Percentiles rank a stretch among this genome's conserved stretches.
These are phyloP conservation scores for Neuroterus valhalla DNA, from an alignment of 1,140 invertebrate species.

Conservation along the genomic window DNA sequence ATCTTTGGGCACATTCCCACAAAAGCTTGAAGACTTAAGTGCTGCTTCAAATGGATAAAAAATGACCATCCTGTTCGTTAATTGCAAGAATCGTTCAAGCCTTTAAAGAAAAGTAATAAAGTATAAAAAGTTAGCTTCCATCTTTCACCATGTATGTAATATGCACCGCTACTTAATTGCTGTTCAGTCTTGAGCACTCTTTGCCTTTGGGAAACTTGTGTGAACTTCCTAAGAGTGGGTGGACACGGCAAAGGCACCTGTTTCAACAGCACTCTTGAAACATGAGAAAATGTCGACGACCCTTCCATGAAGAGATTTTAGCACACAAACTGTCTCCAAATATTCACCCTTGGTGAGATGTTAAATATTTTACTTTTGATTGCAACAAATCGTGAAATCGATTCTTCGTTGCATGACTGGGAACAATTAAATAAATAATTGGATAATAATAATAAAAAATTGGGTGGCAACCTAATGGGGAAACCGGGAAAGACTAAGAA, in stretches of 20 bases:
- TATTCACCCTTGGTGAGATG: not conserved
- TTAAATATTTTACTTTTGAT: constrained; percentile 5
- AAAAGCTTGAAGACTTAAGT: too few species aligned
- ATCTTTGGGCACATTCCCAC: too few species aligned
- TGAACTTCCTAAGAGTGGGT: constrained; percentile 11
- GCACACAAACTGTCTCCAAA: not conserved
- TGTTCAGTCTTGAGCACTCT: not conserved
- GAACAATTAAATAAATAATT: too few species aligned
- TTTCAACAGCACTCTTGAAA: constrained; percentile 20
- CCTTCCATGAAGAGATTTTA: constrained; percentile 20
- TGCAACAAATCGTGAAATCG: not conserved
- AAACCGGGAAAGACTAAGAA: too few species aligned
- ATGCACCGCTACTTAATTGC: constrained; percentile 4
- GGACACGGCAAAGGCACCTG: not conserved
- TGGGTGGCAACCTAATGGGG: too few species aligned
- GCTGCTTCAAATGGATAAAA: too few species aligned
- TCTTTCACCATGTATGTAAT: not conserved
- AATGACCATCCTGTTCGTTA: too few species aligned
- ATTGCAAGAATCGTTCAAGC: too few species aligned
- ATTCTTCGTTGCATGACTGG: not conserved
- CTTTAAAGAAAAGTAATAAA: not conserved
- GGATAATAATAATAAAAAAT: too few species aligned
- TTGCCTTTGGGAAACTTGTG: constrained; percentile 5
- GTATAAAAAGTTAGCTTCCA: not conserved
- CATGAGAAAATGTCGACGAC: constrained; percentile 21